These are phyloP conservation scores for Rhinogobius similis DNA, from an alignment of 2,113 vertebrate genomes.

Conservation along the genomic window DNA sequence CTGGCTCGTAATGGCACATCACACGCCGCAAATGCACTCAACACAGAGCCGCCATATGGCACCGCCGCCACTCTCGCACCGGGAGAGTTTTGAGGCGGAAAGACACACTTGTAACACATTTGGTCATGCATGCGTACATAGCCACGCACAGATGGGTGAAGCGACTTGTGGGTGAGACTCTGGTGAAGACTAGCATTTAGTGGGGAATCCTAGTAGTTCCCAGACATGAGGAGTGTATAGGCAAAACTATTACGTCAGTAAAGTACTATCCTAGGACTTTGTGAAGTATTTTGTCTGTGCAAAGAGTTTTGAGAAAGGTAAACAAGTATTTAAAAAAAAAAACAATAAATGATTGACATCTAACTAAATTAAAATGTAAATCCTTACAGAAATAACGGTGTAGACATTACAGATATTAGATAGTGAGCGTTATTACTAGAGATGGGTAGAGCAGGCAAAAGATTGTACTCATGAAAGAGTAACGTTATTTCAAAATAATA, in stretches of 20 bases:
- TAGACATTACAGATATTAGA: too few species aligned
- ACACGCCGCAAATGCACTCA: constrained; percentile 51
- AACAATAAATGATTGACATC: too few species aligned
- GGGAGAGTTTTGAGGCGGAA: constrained; percentile 39
- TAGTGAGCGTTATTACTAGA: too few species aligned
- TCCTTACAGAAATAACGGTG: too few species aligned
- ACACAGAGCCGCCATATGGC: constrained; percentile 65
- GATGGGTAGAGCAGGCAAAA: too few species aligned
- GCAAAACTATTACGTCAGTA: too few species aligned
- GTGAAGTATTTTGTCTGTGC: not conserved
- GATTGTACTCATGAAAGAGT: too few species aligned
- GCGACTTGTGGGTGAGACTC: constrained; percentile 44
- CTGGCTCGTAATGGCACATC: constrained; percentile 61
- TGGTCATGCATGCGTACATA: constrained; percentile 15
- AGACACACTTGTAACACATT: constrained; percentile 29
- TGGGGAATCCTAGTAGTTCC: constrained; percentile 59
- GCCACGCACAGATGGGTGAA: constrained; percentile 49
- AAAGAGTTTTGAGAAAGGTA: too few species aligned
- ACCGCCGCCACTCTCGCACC: constrained; percentile 49
- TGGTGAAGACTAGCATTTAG: constrained; percentile 30
- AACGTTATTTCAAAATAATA: too few species aligned
- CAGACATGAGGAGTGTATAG: constrained; percentile 51
- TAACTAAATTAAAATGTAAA: too few species aligned
- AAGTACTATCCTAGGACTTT: not conserved
- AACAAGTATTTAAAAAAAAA: too few species aligned